A percentile compares a stretch with the other conserved stretches of the same genome.
Evolutionary conservation across 2,888 invertebrate genomes (phyloP).

Genomic region (Molorchus minor): DNA sequence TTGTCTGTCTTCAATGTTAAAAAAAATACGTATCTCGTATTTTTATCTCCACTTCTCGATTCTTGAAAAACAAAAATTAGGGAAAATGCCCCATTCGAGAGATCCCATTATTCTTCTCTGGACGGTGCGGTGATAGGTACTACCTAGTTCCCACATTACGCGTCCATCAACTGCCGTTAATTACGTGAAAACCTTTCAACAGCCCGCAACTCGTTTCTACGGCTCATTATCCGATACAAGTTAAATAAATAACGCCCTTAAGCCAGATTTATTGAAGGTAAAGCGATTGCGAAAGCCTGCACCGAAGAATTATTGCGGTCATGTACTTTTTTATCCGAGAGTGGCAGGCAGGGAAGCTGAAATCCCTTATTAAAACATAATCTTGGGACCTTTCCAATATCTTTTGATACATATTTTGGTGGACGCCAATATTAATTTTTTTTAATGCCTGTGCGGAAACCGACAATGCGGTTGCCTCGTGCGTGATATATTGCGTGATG

Average conservation of each 20-base stretch:
- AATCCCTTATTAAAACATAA: slow-evolving; percentile 1
- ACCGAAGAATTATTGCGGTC: not conserved
- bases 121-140: too few relatives aligned
- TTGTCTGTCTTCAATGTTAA: too few relatives aligned
- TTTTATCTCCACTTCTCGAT: too few relatives aligned
- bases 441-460: too few relatives aligned
- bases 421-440: too few relatives aligned
- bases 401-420: too few relatives aligned
- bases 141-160: not conserved
- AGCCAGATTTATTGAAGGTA: slow-evolving; percentile 5
- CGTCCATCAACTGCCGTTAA: not conserved
- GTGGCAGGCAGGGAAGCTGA: not conserved
- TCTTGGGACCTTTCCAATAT: not conserved
- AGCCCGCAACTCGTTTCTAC: not conserved
- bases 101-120: too few relatives aligned
- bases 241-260: not conserved
- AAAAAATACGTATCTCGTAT: too few relatives aligned
- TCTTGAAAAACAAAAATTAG: too few relatives aligned
- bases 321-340: not conserved
- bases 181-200: not conserved
- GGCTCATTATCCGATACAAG: not conserved
- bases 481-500: too few relatives aligned
- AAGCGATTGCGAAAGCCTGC: not conserved
- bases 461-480: too few relatives aligned
- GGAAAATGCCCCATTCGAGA: too few relatives aligned